Evolutionary conservation across 2,888 invertebrate species (phyloP), one percentile per base, ranked within the genome.

Genomic region (Alentia gelatinosa): DNA sequence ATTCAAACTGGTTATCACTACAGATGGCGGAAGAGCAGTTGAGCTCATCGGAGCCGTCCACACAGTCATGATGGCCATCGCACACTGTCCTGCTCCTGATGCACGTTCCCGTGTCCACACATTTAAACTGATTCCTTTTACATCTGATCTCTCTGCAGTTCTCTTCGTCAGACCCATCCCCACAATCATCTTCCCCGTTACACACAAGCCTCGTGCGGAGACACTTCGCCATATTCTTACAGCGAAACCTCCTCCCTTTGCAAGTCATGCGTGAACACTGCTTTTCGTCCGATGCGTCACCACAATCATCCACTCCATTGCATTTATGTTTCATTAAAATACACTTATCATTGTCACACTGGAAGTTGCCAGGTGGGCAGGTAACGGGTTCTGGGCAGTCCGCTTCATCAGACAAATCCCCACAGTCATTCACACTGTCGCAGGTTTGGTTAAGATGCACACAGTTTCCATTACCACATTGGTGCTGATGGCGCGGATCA

Each of bases 1-100:
- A 99, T 95, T 99, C 98, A 97, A 98, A 99, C 94, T 98, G 97
- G 91, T 98, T n/a, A n/a, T n/a, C n/a, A n/a, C n/a, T n/a, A n/a
- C n/a, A n/a, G n/a, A 98, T 93, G 98, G 98, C 0, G 98, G 98
- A 94, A n/a, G n/a, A n/a, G n/a, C 99, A 99, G 95, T 98, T 98
- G 94, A 98, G 97, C 89, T 98, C 98, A 89, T 97, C 98, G 0
- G 98, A 98, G 96, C 97, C 99, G 39, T 98, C 97, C 0, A 99
- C 98, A 0, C n/a, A n/a, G n/a, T n/a, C n/a, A n/a, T n/a, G n/a
- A n/a, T n/a, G n/a, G n/a, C n/a, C n/a, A n/a, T n/a, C n/a, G n/a
- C n/a, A n/a, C n/a, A n/a, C n/a, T n/a, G n/a, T n/a, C n/a, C n/a
- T n/a, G n/a, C n/a, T n/a, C n/a, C n/a, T n/a, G n/a, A n/a, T n/a